A percentile compares a stretch with the other conserved stretches of the same genome.
phyloP scores from a whole-genome alignment of 2,888 invertebrate species.

The Leptinotarsa haldemani region DNA sequence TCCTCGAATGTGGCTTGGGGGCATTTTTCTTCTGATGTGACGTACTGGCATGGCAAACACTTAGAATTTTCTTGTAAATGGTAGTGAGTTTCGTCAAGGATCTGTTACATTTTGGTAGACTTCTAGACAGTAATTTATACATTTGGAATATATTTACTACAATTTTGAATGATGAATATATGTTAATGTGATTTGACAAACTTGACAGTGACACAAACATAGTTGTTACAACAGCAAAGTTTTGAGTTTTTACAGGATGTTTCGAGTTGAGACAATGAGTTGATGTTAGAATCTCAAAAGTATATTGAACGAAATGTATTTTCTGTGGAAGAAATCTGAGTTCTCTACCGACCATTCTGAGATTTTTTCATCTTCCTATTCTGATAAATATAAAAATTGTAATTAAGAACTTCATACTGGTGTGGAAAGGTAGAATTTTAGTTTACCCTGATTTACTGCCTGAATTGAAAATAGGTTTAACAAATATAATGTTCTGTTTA shows the following conservation, averaged over 20 bases:
- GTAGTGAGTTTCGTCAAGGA: conserved; percentile 39
- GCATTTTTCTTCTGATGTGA: conserved; percentile 20
- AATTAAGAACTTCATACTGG: too few species aligned
- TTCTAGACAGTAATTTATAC: conserved; percentile 49
- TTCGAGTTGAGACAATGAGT: neutral
- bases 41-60: conserved; percentile 1
- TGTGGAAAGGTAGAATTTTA: too few species aligned
- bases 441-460: too few species aligned
- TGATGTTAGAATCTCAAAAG: too few species aligned
- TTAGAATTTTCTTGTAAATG: conserved; percentile 34
- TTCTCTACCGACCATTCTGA: too few species aligned
- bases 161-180: conserved; percentile 50
- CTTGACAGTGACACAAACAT: conserved; percentile 39
- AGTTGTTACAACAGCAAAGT: conserved; percentile 6
- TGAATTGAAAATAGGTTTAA: too few species aligned
- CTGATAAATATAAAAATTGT: too few species aligned
- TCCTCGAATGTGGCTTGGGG: neutral
- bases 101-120: conserved; percentile 45
- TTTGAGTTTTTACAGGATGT: neutral
- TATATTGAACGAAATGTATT: too few species aligned
- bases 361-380: too few species aligned
- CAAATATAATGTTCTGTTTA: too few species aligned
- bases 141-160: conserved; percentile 47
- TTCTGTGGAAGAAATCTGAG: too few species aligned
- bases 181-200: conserved; percentile 46